Evolutionary conservation across 92 coral and sea anemone genomes (phyloP).

Genomic region (Plumapathes pennacea): DNA sequence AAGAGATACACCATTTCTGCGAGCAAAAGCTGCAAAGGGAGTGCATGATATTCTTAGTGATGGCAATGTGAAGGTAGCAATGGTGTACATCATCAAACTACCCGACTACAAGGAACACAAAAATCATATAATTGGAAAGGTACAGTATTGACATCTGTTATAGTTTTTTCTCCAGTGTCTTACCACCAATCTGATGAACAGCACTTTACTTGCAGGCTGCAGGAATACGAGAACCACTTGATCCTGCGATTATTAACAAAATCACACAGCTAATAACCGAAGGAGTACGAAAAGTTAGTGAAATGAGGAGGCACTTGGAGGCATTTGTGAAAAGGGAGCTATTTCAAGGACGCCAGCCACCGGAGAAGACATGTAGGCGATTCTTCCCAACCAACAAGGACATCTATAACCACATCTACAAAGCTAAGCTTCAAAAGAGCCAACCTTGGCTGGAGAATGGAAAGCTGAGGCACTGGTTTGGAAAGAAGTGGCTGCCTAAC

Average conservation of each 20-base stretch:
- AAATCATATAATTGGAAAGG: too few species aligned
- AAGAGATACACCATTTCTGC: too few species aligned
- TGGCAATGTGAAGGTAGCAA: too few species aligned
- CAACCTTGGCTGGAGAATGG: constrained; percentile 10
- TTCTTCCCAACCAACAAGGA: constrained; percentile 28
- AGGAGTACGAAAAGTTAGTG: constrained; percentile 13
- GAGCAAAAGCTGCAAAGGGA: too few species aligned
- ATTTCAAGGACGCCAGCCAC: not conserved
- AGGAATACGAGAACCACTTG: constrained; percentile 22
- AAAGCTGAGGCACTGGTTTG: constrained; percentile 7
- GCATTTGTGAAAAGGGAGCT: constrained; percentile 7
- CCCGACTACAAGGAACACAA: too few species aligned
- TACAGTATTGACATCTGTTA: too few species aligned
- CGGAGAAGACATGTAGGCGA: constrained; percentile 1
- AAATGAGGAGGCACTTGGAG: constrained; percentile 20
- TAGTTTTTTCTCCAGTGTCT: too few species aligned
- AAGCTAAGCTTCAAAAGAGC: constrained; percentile 4
- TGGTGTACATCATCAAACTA: too few species aligned
- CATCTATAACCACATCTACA: constrained; percentile 6
- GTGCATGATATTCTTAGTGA: too few species aligned
- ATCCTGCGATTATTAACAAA: constrained; percentile 1
- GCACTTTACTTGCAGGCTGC: constrained; percentile 12
- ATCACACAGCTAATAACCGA: constrained; percentile 8
- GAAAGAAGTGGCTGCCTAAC: not conserved
- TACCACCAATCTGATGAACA: too few species aligned